Conservation (phyloP, 2,113 vertebrate species). For the Oenanthe melanoleuca region DNA sequence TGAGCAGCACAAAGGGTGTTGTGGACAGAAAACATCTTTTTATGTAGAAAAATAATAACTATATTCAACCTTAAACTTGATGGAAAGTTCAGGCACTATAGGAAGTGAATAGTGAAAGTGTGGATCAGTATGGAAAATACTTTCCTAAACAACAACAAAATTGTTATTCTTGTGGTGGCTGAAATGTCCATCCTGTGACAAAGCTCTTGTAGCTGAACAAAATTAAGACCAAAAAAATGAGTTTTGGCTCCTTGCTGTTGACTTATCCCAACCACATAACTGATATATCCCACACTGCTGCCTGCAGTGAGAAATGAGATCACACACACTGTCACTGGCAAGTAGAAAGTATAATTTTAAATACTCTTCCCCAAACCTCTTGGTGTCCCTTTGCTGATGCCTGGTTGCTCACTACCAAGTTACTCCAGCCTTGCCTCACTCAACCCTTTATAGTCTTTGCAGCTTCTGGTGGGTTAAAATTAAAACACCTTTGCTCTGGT, state of each 20-base stretch:
- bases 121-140: neutral
- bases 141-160: neutral
- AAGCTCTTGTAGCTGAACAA: too few relatives aligned
- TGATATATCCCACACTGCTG: neutral
- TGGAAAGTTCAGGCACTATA: rapidly evolving
- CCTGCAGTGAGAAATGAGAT: neutral
- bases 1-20: neutral
- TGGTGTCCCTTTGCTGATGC: neutral
- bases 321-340: neutral
- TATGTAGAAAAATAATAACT: neutral
- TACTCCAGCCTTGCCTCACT: neutral
- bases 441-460: neutral
- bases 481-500: neutral
- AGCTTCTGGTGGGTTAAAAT: neutral
- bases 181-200: neutral
- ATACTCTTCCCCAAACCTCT: neutral
- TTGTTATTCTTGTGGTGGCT: neutral
- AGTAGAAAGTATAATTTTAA: neutral
- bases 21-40: neutral
- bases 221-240: neutral
- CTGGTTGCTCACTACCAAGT: neutral
- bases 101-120: neutral
- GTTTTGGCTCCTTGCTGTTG: neutral
- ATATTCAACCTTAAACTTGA: neutral
- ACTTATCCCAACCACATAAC: neutral